Evolutionary conservation across 2,888 invertebrate genomes (phyloP).

Genomic region (Chrysina gloriosa): DNA sequence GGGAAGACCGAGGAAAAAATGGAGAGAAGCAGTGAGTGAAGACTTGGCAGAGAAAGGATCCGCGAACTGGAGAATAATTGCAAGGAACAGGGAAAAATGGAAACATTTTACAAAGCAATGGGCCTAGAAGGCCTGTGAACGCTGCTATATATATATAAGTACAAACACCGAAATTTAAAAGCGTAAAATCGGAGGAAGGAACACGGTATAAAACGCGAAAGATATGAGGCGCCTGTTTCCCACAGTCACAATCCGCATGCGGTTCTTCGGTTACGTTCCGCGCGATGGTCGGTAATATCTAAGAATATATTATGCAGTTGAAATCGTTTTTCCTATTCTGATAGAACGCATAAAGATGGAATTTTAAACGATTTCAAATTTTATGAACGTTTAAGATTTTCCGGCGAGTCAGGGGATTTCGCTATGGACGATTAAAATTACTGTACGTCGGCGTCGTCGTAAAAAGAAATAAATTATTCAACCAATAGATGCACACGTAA

Average conservation of each 20-base stretch:
- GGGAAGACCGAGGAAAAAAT: no score
- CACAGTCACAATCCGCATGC: constrained; percentile 12
- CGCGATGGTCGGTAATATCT: constrained; percentile 2
- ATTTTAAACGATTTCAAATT: neutral
- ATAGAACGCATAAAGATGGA: neutral
- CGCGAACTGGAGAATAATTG: no score
- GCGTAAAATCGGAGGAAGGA: neutral
- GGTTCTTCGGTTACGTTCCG: constrained; percentile 10
- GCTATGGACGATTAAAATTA: neutral
- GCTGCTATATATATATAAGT: no score
- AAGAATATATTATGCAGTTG: neutral
- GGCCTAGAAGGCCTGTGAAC: no score
- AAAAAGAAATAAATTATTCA: neutral
- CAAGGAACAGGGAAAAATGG: no score
- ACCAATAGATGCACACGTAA: neutral
- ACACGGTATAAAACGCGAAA: neutral
- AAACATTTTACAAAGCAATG: no score
- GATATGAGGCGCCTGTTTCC: constrained; percentile 12
- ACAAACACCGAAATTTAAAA: constrained; percentile 1
- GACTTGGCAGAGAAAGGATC: no score
- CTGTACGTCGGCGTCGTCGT: neutral
- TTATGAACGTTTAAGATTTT: neutral
- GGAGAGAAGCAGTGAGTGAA: no score
- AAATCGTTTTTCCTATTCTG: constrained; percentile 1
- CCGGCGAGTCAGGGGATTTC: neutral